A percentile compares a stretch with the other conserved stretches of the same genome.
phyloP scores from a whole-genome alignment of 2,888 invertebrate genomes.

The Dexiosoma caninum region DNA sequence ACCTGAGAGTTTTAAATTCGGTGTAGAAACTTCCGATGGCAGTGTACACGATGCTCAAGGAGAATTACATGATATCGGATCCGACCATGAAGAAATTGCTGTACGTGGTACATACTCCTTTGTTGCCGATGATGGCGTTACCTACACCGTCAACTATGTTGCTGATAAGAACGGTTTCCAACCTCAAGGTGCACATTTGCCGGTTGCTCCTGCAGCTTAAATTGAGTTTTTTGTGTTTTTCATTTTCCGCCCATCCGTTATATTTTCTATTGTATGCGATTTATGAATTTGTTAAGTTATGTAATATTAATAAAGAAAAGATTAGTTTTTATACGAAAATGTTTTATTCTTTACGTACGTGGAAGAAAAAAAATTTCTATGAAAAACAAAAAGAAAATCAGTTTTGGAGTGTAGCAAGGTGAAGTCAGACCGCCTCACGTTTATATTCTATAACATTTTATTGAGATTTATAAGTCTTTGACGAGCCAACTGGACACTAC shows the following conservation, averaged over 20 bases:
- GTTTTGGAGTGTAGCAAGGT: too few relatives aligned
- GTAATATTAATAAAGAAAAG: constrained; percentile 13
- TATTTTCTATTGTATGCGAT: too few relatives aligned
- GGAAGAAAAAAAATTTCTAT: too few relatives aligned
- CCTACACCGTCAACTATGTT: constrained; percentile 79
- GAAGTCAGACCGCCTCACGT: too few relatives aligned
- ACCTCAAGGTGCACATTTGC: constrained; percentile 78
- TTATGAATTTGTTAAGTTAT: not conserved
- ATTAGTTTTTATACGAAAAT: not conserved
- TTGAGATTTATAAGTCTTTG: too few relatives aligned
- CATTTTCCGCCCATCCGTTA: not conserved
- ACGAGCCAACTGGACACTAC: too few relatives aligned
- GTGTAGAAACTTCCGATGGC: constrained; percentile 79
- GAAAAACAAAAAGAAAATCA: too few relatives aligned
- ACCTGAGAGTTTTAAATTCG: constrained; percentile 80
- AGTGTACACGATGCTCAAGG: constrained; percentile 78
- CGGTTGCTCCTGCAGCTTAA: constrained; percentile 69
- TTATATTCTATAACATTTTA: too few relatives aligned
- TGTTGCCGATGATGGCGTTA: constrained; percentile 79
- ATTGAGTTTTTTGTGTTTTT: not conserved
- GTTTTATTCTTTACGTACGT: not conserved
- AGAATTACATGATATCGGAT: constrained; percentile 78
- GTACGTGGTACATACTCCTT: constrained; percentile 79
- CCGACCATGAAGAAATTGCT: constrained; percentile 78
- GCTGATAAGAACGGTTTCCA: constrained; percentile 74